Percentiles rank a stretch among this genome's conserved stretches.
Evolutionary conservation across 92 coral and sea anemone species (phyloP).

Genomic region (Palythoa grandiflora): DNA sequence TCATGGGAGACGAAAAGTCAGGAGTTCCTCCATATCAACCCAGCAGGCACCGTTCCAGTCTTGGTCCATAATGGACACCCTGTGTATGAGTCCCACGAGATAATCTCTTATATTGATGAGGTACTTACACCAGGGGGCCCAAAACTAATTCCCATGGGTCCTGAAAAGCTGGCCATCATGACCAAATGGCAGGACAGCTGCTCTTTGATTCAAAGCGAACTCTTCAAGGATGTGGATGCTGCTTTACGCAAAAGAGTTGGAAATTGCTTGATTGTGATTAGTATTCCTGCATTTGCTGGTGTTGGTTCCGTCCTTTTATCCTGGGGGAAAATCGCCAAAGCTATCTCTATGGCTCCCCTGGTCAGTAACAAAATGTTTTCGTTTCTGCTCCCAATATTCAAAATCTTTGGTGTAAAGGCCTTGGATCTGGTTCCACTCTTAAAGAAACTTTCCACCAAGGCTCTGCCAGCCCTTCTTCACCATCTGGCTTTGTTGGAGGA

Average conservation of each 20-base stretch:
- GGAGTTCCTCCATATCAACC: slow-evolving; percentile 27
- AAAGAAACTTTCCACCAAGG: slow-evolving; percentile 27
- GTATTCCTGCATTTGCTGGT: slow-evolving; percentile 4
- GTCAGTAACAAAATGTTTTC: not conserved
- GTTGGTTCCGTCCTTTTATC: not conserved
- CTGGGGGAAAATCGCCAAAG: not conserved
- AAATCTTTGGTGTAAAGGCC: slow-evolving; percentile 31
- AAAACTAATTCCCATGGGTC: slow-evolving; percentile 37
- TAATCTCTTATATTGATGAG: slow-evolving; percentile 44
- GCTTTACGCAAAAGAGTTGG: slow-evolving; percentile 31
- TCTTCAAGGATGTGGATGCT: not conserved
- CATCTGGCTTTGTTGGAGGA: slow-evolving; percentile 43
- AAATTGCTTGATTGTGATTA: not conserved
- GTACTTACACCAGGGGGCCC: slow-evolving; percentile 45
- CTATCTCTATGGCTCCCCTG: slow-evolving; percentile 27
- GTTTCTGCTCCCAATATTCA: not conserved
- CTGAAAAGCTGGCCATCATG: slow-evolving; percentile 44
- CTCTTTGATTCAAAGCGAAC: slow-evolving; percentile 1
- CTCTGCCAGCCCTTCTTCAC: slow-evolving; percentile 47
- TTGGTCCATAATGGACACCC: slow-evolving; percentile 48
- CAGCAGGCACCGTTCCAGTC: slow-evolving; percentile 42
- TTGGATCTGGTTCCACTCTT: slow-evolving; percentile 13
- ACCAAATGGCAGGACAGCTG: slow-evolving; percentile 49
- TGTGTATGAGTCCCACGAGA: slow-evolving; percentile 46
- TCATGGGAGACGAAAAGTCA: slow-evolving; percentile 45